phyloP scores from a whole-genome alignment of 2,113 vertebrate species.

The Vulpes vulpes region DNA sequence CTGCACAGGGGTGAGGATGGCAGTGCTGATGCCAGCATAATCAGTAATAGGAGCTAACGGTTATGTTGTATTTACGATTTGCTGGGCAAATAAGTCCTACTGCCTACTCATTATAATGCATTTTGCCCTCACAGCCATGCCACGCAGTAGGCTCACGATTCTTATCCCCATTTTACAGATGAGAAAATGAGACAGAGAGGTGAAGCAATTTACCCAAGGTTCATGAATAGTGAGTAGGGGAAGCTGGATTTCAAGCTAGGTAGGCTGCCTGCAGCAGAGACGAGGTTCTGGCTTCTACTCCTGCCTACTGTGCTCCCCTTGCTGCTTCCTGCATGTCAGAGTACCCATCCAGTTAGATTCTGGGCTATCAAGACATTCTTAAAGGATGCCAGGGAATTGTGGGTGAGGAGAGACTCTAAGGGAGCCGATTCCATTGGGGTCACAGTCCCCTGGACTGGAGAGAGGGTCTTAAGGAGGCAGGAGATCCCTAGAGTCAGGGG shows the following conservation, averaged over 20 bases:
- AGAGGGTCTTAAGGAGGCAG: background rate
- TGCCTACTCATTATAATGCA: fast-evolving
- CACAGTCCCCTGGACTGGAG: background rate
- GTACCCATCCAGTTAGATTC: too few relatives aligned
- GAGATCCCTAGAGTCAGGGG: background rate
- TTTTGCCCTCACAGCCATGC: background rate
- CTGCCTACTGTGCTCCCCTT: too few relatives aligned
- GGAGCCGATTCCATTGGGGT: background rate
- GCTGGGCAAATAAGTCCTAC: too few relatives aligned
- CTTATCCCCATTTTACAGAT: background rate
- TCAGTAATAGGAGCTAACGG: background rate
- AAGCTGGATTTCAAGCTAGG: background rate
- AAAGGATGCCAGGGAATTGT: background rate
- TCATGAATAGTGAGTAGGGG: too few relatives aligned
- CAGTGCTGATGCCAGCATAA: fast-evolving
- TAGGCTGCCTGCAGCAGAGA: too few relatives aligned
- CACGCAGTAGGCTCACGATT: background rate
- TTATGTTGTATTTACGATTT: fast-evolving
- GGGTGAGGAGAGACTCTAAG: background rate
- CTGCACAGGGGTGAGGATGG: background rate
- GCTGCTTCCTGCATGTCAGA: background rate
- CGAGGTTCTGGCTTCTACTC: background rate
- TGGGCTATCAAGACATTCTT: background rate
- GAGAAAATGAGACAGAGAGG: background rate
- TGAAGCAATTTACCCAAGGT: background rate